Evolutionary conservation across 2,888 invertebrate species (phyloP), one percentile per base, ranked within the genome.

Genomic region (Cephus rjabovi): DNA sequence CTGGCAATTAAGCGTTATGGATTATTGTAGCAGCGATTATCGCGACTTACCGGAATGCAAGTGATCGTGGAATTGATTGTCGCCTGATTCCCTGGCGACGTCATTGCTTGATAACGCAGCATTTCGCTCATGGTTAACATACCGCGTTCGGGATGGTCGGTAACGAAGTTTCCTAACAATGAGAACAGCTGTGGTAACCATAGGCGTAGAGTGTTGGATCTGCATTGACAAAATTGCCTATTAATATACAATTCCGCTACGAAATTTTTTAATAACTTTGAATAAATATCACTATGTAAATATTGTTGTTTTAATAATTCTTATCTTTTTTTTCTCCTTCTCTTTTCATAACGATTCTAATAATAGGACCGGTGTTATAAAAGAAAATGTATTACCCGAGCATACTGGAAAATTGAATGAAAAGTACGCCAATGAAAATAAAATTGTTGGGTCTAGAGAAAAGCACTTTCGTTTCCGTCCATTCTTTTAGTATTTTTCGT

Each of bases 151-250:
- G 40, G 40, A 40, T 23, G 2, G 33, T 40, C 77, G 33, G 80
- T 76, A 23, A 84, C 75, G 74, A 84, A 84, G 74, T 87, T 76
- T 0, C 79, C 77, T 69, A 90, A 37, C 12, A 88, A 95, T 76
- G 96, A 94, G 83, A 97, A 97, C 31, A 98, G 93, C 89, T 97
- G 97, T 0, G 97, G 97, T 84, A 97, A 94, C 97, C 97, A 98
- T 56, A 97, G 93, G n/a, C 97, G 95, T 69, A 97, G 92, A 0
- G 97, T 96, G 87, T 97, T 97, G 82, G 96, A 93, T 35, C 96
- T 95, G 31, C 9, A 40, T 40, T 40, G 9, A 40, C 9, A 40
- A 40, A 23, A 9, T 40, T 40, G 0, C 40, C 6, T 15, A 40
- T 40, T 23, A 9, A 4, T 23, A 1, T 15, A 4, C 15, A 23